Evolutionary conservation across 2,113 vertebrate genomes (phyloP).

Genomic region (Notothenia rossii): DNA sequence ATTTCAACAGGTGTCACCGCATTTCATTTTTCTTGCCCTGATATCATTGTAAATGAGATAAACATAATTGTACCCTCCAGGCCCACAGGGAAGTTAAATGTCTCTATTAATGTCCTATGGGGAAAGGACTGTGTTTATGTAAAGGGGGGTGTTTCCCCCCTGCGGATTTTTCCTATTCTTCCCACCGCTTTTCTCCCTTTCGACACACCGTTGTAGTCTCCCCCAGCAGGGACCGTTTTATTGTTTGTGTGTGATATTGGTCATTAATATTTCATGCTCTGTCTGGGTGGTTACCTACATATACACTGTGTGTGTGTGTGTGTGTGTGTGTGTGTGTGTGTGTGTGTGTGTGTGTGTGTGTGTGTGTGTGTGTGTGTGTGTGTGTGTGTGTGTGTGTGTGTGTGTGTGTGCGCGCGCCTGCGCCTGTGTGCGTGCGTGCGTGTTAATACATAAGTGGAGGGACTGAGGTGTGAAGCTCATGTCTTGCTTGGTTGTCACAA

Average conservation of each 20-base stretch:
- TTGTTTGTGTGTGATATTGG: conserved; percentile 49
- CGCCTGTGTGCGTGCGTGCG: background rate
- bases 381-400: background rate
- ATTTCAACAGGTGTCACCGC: conserved; percentile 32
- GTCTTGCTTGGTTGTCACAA: conserved; percentile 41
- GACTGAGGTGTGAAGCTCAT: conserved; percentile 24
- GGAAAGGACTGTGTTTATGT: conserved; percentile 56
- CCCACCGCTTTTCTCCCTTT: conserved; percentile 2
- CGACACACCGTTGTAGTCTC: conserved; percentile 28
- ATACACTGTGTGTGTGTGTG: conserved; percentile 4
- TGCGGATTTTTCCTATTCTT: conserved; percentile 54
- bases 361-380: background rate
- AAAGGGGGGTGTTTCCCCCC: conserved; percentile 12
- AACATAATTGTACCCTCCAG: conserved; percentile 51
- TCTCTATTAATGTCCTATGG: conserved; percentile 64
- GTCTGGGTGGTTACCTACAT: conserved; percentile 37
- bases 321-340: background rate
- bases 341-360: background rate
- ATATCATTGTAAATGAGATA: conserved; percentile 59
- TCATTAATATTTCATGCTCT: conserved; percentile 74
- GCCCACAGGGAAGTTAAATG: conserved; percentile 42
- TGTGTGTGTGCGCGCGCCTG: background rate
- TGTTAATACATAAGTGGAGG: background rate
- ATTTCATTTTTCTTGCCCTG: conserved; percentile 29
- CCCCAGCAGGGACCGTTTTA: conserved; percentile 35